Percentiles rank a stretch among this genome's conserved stretches.
Conservation (phyloP, 2,888 invertebrate species). For the Oligia strigilis region DNA sequence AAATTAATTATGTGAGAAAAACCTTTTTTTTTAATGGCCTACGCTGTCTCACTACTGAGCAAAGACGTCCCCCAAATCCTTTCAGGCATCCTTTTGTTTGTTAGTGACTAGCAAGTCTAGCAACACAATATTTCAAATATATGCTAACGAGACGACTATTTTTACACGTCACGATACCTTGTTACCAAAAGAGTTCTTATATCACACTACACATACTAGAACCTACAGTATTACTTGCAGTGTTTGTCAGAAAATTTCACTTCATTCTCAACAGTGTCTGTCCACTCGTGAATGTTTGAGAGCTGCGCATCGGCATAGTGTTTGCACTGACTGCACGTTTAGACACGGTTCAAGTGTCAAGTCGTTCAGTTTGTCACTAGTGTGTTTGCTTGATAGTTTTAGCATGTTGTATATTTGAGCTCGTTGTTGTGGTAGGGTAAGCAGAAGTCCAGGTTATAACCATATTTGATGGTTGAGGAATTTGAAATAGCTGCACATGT, state of each 20-base stretch:
- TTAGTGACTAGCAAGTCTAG: not conserved
- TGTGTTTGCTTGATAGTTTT: constrained; percentile 53
- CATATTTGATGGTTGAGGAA: constrained; percentile 15
- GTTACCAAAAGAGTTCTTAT: constrained; percentile 17
- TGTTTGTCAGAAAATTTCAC: constrained; percentile 47
- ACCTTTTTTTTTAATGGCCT: too few species aligned
- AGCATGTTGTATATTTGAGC: constrained; percentile 37
- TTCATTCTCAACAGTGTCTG: constrained; percentile 47
- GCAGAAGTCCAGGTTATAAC: constrained; percentile 24
- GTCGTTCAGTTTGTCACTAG: constrained; percentile 54
- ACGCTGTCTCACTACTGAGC: too few species aligned
- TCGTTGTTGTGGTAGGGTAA: constrained; percentile 27
- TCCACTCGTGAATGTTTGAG: constrained; percentile 61
- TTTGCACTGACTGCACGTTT: constrained; percentile 65
- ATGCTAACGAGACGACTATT: constrained; percentile 6
- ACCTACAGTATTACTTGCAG: constrained; percentile 37
- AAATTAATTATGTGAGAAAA: too few species aligned
- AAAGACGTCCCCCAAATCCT: too few species aligned
- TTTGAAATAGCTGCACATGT: not conserved
- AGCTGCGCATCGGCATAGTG: constrained; percentile 65
- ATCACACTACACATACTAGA: constrained; percentile 31
- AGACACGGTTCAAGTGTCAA: constrained; percentile 68
- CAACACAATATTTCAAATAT: not conserved
- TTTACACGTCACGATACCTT: constrained; percentile 1
- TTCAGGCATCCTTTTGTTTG: too few species aligned